A percentile compares a stretch with the other conserved stretches of the same genome.
These are phyloP conservation scores for Chouioia cunea DNA, from an alignment of 2,888 invertebrate species.

Conservation along the genomic window DNA sequence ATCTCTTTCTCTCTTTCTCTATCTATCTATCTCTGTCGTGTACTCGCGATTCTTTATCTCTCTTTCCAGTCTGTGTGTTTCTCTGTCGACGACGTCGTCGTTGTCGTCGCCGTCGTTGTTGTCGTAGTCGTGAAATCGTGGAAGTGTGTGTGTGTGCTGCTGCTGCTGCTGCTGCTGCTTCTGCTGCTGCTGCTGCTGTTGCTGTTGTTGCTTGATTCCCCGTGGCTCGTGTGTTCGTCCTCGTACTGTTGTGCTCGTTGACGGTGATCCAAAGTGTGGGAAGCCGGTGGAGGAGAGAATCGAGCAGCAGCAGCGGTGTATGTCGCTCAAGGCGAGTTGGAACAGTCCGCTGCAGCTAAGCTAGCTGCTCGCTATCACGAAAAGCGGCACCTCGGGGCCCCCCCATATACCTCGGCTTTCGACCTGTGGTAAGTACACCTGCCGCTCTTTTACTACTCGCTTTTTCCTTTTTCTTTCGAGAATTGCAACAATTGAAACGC, in stretches of 20 bases:
- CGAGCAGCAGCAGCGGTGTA: background rate
- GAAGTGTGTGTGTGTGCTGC: background rate
- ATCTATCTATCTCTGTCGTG: background rate
- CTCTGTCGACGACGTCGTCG: background rate
- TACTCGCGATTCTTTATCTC: background rate
- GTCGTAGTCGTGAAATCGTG: background rate
- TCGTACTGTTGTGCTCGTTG: no score
- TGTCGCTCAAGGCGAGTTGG: background rate
- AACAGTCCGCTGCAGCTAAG: background rate
- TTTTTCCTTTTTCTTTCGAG: background rate
- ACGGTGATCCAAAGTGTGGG: no score
- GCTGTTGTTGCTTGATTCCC: no score
- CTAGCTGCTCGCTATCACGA: constrained; percentile 57
- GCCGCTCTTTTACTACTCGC: constrained; percentile 1
- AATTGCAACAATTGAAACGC: constrained; percentile 1
- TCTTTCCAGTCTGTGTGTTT: background rate
- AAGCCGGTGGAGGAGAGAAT: no score
- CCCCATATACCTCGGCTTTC: constrained; percentile 65
- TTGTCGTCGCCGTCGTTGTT: background rate
- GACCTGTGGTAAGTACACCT: constrained; percentile 78
- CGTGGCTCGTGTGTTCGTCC: no score
- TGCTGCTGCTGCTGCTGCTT: background rate
- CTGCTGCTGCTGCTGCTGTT: no score
- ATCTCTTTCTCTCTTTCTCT: constrained; percentile 14
- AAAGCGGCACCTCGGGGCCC: constrained; percentile 65